Base-by-base conservation (phyloP, 2,797 vertebrate genomes). In the Spinus olivaceus region DNA sequence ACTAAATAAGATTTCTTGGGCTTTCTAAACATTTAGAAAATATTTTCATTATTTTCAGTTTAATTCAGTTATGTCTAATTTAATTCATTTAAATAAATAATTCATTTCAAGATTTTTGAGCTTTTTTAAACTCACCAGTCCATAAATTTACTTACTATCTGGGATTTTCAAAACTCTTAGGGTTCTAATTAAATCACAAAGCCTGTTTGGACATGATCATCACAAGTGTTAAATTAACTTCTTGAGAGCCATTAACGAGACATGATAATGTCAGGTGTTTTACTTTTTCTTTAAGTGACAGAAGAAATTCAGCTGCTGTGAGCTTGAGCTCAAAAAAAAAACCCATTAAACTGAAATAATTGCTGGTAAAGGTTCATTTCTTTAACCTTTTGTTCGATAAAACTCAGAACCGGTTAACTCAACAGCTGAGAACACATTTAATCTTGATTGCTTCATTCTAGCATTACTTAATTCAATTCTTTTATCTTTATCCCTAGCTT, bases 381-480 rank as follows among this genome's bases (percentile, higher is more conserved):
- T 89, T 94, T 92, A 88, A 95, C 81, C 88, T 92, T 94, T 95
- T 95, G 49, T 82, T 94, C 8, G 3, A 94, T 81, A 83, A 92
- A 95, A 61, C 79, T 88, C 60, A 61, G 76, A 93, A 95, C 78
- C 25, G 1, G 87, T 91, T 80, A 95, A 92, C 80, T 95, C 94
- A 97, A 90, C 94, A 96, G 73, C 78, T 95, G 82, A 95, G 76
- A 96, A 85, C 70, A 95, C 73, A 93, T 96, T 96, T 94, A 88
- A 95, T 95, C 97, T 96, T 95, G 88, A 96, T 96, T 94, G 83
- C 69, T 91, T 95, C 89, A 87, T 95, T 96, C 96, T 94, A 91
- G 35, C 88, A 70, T 96, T 97, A 95, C 95, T 92, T 97, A 95
- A 97, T 93, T 95, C 95, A 95, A 96, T 96, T 96, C 83, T 96